A percentile compares a stretch with the other conserved stretches of the same genome.
phyloP scores from a whole-genome alignment of 2,113 vertebrate species.

The Ornithorhynchus anatinus region DNA sequence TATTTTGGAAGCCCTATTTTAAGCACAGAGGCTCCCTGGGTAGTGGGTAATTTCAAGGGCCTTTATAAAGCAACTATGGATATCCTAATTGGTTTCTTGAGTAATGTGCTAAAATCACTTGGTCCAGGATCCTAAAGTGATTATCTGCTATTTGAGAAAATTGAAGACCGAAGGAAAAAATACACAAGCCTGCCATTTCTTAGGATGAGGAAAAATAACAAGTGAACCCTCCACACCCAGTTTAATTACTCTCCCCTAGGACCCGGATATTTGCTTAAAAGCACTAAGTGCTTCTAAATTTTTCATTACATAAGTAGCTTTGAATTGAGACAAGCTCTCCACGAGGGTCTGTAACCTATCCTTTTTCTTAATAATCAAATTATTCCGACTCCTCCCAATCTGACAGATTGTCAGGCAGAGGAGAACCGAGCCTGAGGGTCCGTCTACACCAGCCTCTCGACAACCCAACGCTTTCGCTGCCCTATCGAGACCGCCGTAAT shows the following conservation, averaged over 20 bases:
- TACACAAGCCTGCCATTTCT: background rate
- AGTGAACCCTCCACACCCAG: conserved; percentile 23
- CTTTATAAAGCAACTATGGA: background rate
- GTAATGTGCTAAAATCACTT: conserved; percentile 36
- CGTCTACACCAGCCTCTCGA: no score
- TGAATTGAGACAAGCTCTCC: conserved; percentile 35
- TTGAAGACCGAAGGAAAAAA: conserved; percentile 16
- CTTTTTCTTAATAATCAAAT: conserved; percentile 50
- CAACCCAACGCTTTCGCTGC: no score
- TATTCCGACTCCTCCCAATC: conserved; percentile 25
- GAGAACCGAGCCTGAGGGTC: no score
- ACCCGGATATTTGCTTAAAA: conserved; percentile 62
- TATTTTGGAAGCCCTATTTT: background rate
- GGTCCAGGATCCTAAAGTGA: conserved; percentile 21
- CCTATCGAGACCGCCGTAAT: no score
- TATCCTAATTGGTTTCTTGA: background rate
- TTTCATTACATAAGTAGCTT: conserved; percentile 51
- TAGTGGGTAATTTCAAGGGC: background rate
- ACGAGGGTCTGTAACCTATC: conserved; percentile 39
- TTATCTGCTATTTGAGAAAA: conserved; percentile 49
- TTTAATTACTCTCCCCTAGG: conserved; percentile 41
- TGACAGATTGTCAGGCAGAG: background rate
- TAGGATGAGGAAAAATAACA: conserved; percentile 18
- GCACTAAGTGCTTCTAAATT: conserved; percentile 64
- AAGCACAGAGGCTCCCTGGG: background rate